Conservation (phyloP, 2,797 vertebrate genomes). For the Mionectes olivaceus region DNA sequence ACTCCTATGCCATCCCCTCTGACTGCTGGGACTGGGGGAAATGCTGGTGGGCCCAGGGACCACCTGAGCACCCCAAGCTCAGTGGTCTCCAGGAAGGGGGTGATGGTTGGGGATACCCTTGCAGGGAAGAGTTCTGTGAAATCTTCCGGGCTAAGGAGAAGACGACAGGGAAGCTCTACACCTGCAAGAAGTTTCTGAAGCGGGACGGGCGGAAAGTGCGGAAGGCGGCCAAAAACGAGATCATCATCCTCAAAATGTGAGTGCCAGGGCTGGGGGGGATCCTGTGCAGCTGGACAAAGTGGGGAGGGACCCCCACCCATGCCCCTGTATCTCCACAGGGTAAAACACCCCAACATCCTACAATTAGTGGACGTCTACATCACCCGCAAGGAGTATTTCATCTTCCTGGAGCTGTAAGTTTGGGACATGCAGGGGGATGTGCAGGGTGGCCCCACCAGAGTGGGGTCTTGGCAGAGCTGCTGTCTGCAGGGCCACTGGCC, state of each 20-base stretch:
- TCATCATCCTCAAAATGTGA: constrained; percentile 97
- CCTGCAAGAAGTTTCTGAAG: constrained; percentile 98
- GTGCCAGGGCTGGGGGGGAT: constrained; percentile 30
- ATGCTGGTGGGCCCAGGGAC: neutral
- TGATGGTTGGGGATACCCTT: neutral
- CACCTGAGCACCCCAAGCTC: accelerated
- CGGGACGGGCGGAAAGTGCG: constrained; percentile 95
- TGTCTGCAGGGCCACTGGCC: constrained; percentile 89
- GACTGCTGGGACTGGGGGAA: neutral
- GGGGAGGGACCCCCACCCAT: neutral
- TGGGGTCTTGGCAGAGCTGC: neutral
- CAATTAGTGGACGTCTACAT: constrained; percentile 97
- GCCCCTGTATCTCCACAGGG: constrained; percentile 77
- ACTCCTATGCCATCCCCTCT: neutral
- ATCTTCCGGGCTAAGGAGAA: constrained; percentile 98
- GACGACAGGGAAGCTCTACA: constrained; percentile 92
- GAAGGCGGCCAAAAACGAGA: constrained; percentile 97
- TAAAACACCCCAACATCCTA: constrained; percentile 97
- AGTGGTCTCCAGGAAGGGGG: neutral
- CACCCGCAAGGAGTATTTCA: constrained; percentile 98
- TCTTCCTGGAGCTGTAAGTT: constrained; percentile 98
- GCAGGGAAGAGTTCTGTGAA: constrained; percentile 98
- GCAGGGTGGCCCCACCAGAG: neutral
- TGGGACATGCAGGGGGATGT: neutral
- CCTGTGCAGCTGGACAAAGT: neutral